Conservation (phyloP, 1,140 invertebrate genomes). For the Micrasema longulum region DNA sequence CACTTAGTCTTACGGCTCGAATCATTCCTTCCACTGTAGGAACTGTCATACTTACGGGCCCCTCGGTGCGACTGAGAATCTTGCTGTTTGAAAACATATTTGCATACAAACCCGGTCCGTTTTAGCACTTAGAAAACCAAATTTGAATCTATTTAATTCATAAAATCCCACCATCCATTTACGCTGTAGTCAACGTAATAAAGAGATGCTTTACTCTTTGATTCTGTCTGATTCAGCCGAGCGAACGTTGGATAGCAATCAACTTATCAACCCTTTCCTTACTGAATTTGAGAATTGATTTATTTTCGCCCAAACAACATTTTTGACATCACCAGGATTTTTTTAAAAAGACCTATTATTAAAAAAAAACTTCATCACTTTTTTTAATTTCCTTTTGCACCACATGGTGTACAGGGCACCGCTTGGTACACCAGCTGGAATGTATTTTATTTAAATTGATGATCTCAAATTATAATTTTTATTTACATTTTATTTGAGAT, state of each 20-base stretch:
- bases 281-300: too few relatives aligned
- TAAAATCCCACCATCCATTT: slow-evolving; percentile 55
- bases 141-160: slow-evolving; percentile 55
- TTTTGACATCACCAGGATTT: too few relatives aligned
- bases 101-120: slow-evolving; percentile 53
- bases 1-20: slow-evolving; percentile 48
- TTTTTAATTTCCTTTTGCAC: too few relatives aligned
- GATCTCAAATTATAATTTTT: too few relatives aligned
- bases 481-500: too few relatives aligned
- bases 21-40: background rate
- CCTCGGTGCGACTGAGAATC: background rate
- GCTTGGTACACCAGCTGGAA: too few relatives aligned
- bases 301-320: too few relatives aligned
- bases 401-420: too few relatives aligned
- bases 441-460: too few relatives aligned
- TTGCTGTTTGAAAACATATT: slow-evolving; percentile 45
- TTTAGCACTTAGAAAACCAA: slow-evolving; percentile 54
- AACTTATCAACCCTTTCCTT: background rate
- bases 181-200: slow-evolving; percentile 40
- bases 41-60: too few relatives aligned
- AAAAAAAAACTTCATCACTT: too few relatives aligned
- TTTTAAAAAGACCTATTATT: too few relatives aligned
- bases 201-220: slow-evolving; percentile 35
- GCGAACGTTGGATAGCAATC: slow-evolving; percentile 13
- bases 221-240: background rate